phyloP scores from a whole-genome alignment of 2,797 vertebrate genomes.

The Siniperca undulata region DNA sequence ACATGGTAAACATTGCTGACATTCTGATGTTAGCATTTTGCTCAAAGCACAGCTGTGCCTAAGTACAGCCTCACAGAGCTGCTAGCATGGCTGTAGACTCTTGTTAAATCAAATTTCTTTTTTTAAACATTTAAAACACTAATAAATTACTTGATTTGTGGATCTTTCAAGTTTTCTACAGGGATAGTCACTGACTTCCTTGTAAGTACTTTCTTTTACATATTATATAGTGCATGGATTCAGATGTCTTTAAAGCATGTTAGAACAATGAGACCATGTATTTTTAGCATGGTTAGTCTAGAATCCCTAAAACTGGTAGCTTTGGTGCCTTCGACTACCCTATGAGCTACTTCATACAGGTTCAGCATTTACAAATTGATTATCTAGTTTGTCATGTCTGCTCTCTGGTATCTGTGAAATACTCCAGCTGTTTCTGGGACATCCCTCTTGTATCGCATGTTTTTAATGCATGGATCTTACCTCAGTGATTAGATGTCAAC shows the following conservation, averaged over 20 bases:
- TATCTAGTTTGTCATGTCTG: not conserved
- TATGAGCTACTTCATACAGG: not conserved
- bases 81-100: too few species aligned
- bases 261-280: not conserved
- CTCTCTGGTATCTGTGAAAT: constrained; percentile 8
- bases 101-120: too few species aligned
- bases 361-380: not conserved
- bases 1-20: not conserved
- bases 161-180: too few species aligned
- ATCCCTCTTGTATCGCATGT: constrained; percentile 3
- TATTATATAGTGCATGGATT: too few species aligned
- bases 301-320: not conserved
- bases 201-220: too few species aligned
- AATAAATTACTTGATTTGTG: too few species aligned
- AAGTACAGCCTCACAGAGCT: too few species aligned
- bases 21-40: not conserved
- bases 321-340: not conserved
- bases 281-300: not conserved
- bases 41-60: too few species aligned
- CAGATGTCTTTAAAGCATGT: not conserved
- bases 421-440: constrained; percentile 21
- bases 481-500: constrained; percentile 29
- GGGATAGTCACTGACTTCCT: too few species aligned
- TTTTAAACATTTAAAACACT: too few species aligned
- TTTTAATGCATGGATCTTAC: constrained; percentile 9